Evolutionary conservation across 2,113 vertebrate genomes (phyloP), one percentile per base, ranked within the genome.

Genomic region (Ammodytes marinus): DNA sequence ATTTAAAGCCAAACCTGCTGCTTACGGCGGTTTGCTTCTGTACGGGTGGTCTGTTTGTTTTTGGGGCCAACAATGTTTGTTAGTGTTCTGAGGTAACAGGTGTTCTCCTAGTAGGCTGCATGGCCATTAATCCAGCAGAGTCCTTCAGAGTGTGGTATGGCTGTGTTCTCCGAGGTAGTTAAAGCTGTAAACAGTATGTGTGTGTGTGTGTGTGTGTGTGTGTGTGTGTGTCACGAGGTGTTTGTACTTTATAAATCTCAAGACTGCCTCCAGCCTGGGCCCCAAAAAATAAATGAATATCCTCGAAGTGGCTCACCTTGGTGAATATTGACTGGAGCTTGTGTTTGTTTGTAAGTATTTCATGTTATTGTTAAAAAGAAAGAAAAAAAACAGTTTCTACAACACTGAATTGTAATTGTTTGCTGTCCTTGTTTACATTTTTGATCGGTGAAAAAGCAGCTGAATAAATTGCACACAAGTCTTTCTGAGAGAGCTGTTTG

Each of bases 211-310:
- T 19, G n/a, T 19, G 42, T 5, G 43, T 14, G 5, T 27, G 27
- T 27, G 27, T 27, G 27, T 27, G 27, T 27, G 27, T 27, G 27
- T 27, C 27, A 27, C 27, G 27, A 27, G 27, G 27, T 27, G 14
- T 77, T 27, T 77, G 52, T 50, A 35, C 59, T 80, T 46, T 59
- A 13, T 46, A 68, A 78, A 74, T 80, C 49, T 55, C 55, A 75
- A 27, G 35, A 9, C 8, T 12, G 19, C 35, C 19, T 61, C 8
- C 45, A 52, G 40, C 61, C 53, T 27, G 12, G 53, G 57, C 39
- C 27, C 27, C 27, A 27, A 27, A 27, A 27, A 27, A 4, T 37
- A 27, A 12, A 70, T 70, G 61, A 54, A 87, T 54, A 27, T 85
- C 50, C 69, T 13, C 19, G 15, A 13, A 68, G 65, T 19, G 57